phyloP scores from a whole-genome alignment of 2,888 invertebrate genomes.

The Torymus tubicola region DNA sequence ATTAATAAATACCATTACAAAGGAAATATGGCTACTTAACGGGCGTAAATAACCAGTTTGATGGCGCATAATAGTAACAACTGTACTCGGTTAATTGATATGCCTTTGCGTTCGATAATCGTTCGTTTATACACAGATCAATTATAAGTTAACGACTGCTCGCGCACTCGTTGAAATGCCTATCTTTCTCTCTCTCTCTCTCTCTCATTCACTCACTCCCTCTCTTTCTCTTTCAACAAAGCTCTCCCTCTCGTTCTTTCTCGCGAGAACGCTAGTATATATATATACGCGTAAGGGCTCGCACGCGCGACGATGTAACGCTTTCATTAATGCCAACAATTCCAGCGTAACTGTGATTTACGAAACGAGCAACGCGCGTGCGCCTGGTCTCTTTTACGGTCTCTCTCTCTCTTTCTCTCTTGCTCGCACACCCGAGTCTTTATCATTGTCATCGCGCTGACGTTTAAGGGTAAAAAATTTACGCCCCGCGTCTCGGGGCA shows the following conservation, averaged over 20 bases:
- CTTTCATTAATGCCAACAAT: constrained; percentile 57
- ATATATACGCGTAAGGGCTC: constrained; percentile 32
- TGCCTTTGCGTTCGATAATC: constrained; percentile 43
- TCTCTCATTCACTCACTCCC: too few species aligned
- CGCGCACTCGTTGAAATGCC: not conserved
- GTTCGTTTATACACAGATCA: constrained; percentile 38
- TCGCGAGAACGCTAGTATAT: not conserved
- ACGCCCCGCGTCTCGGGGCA: constrained; percentile 41
- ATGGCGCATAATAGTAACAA: constrained; percentile 37
- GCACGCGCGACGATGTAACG: constrained; percentile 46
- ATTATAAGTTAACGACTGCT: constrained; percentile 52
- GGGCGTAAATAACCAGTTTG: constrained; percentile 21
- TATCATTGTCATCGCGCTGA: constrained; percentile 58
- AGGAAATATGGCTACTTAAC: not conserved
- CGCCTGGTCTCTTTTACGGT: constrained; percentile 50
- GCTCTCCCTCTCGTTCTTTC: too few species aligned
- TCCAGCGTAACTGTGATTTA: constrained; percentile 56
- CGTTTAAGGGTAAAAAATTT: constrained; percentile 58
- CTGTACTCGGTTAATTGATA: constrained; percentile 43
- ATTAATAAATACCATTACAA: not conserved
- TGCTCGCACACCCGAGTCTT: constrained; percentile 37
- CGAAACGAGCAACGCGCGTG: constrained; percentile 53
- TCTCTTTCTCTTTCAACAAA: too few species aligned
- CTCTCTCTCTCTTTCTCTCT: not conserved
- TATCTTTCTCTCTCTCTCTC: too few species aligned